phyloP scores from a whole-genome alignment of 2,888 invertebrate species.

The Caenorhabditis virilis region DNA sequence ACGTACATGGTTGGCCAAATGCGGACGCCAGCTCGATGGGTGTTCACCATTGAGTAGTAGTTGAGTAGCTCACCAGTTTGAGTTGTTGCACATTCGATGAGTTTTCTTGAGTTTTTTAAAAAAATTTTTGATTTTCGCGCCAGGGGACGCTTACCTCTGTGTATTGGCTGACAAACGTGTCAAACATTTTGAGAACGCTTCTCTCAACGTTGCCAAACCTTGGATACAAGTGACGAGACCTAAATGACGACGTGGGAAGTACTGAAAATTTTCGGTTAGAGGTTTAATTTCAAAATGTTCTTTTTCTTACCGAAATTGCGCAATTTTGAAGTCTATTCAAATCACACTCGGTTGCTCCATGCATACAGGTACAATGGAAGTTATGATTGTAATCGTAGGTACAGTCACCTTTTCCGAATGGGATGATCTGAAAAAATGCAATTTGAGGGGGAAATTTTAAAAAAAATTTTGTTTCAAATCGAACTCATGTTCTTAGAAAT shows the following conservation, averaged over 20 bases:
- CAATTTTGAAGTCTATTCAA: constrained; percentile 66
- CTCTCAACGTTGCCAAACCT: constrained; percentile 60
- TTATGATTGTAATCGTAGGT: constrained; percentile 63
- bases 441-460: too few relatives aligned
- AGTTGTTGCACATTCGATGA: constrained; percentile 63
- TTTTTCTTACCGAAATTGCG: constrained; percentile 61
- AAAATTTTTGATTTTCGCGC: not conserved
- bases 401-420: constrained; percentile 68
- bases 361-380: constrained; percentile 66
- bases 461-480: too few relatives aligned
- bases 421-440: constrained; percentile 61
- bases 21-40: constrained; percentile 63
- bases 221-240: constrained; percentile 66
- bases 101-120: constrained; percentile 38
- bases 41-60: constrained; percentile 68
- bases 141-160: constrained; percentile 36
- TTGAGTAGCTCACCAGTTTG: constrained; percentile 68
- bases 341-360: constrained; percentile 68
- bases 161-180: constrained; percentile 62
- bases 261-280: too few relatives aligned
- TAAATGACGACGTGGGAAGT: constrained; percentile 64
- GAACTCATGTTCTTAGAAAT: too few relatives aligned
- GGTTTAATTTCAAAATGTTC: too few relatives aligned
- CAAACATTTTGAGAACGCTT: constrained; percentile 63
- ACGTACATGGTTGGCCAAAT: constrained; percentile 68